Conservation (phyloP, 1,140 invertebrate genomes). For the Drosophila virilis region DNA sequence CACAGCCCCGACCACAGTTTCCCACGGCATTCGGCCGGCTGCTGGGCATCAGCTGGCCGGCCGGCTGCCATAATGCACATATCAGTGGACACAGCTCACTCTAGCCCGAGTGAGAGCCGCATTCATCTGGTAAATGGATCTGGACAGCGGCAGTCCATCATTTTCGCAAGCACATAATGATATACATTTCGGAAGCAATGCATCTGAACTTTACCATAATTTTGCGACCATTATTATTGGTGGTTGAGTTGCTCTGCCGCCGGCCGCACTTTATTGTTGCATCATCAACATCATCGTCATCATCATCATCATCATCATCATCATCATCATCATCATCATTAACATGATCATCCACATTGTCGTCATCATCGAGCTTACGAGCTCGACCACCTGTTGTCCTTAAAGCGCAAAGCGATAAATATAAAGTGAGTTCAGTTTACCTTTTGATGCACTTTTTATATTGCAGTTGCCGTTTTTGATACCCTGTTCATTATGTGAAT, state of each 20-base stretch:
- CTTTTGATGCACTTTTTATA: constrained; percentile 20
- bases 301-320: constrained; percentile 31
- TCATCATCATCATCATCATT: not conserved
- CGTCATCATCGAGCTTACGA: not conserved
- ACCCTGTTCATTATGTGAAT: not conserved
- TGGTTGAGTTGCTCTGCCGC: constrained; percentile 13
- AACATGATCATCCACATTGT: no score
- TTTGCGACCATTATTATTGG: constrained; percentile 73
- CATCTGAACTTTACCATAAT: constrained; percentile 77
- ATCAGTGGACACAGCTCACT: constrained; percentile 33
- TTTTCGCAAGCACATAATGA: constrained; percentile 73
- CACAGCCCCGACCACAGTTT: constrained; percentile 39
- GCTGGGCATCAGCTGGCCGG: constrained; percentile 19
- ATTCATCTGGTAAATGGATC: constrained; percentile 54
- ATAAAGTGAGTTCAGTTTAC: constrained; percentile 62
- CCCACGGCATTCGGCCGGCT: constrained; percentile 57
- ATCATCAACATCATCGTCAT: constrained; percentile 37
- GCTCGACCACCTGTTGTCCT: constrained; percentile 77
- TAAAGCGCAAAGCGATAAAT: constrained; percentile 68
- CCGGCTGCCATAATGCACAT: constrained; percentile 28
- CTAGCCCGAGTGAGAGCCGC: not conserved
- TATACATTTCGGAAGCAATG: constrained; percentile 81
- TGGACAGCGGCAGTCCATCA: constrained; percentile 71
- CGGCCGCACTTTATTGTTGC: constrained; percentile 43
- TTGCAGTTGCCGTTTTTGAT: constrained; percentile 12